phyloP scores from a whole-genome alignment of 2,113 vertebrate genomes.

The Polypterus bichir region DNA sequence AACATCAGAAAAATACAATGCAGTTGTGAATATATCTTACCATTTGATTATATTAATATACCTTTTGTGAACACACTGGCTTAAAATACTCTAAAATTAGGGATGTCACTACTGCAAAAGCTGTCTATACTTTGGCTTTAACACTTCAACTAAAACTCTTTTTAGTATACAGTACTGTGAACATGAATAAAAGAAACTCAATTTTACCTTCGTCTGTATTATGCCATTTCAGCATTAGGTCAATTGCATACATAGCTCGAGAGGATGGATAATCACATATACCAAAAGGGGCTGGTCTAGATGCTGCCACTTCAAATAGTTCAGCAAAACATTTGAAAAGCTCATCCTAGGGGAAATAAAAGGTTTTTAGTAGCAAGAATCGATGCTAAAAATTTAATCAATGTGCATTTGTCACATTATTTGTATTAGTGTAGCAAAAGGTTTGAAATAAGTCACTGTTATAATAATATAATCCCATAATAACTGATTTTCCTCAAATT shows the following conservation, averaged over 20 bases:
- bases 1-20: too few species aligned
- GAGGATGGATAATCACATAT: slow-evolving; percentile 72
- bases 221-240: slow-evolving; percentile 92
- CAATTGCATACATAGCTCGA: slow-evolving; percentile 78
- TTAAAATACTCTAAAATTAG: background rate
- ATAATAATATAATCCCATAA: too few species aligned
- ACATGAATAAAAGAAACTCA: background rate
- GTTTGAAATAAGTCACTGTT: too few species aligned
- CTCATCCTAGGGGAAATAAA: slow-evolving; percentile 40
- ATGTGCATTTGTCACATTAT: too few species aligned
- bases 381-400: too few species aligned
- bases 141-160: background rate
- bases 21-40: too few species aligned
- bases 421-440: too few species aligned
- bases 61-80: too few species aligned
- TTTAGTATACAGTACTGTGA: too few species aligned
- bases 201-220: slow-evolving; percentile 52
- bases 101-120: slow-evolving; percentile 1
- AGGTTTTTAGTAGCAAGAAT: background rate
- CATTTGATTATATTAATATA: too few species aligned
- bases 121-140: background rate
- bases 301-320: slow-evolving; percentile 65
- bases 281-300: slow-evolving; percentile 69
- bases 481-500: too few species aligned
- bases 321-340: slow-evolving; percentile 68